Evolutionary conservation across 1,140 invertebrate species (phyloP), one percentile per base, ranked within the genome.

Genomic region (Heliconius himera): DNA sequence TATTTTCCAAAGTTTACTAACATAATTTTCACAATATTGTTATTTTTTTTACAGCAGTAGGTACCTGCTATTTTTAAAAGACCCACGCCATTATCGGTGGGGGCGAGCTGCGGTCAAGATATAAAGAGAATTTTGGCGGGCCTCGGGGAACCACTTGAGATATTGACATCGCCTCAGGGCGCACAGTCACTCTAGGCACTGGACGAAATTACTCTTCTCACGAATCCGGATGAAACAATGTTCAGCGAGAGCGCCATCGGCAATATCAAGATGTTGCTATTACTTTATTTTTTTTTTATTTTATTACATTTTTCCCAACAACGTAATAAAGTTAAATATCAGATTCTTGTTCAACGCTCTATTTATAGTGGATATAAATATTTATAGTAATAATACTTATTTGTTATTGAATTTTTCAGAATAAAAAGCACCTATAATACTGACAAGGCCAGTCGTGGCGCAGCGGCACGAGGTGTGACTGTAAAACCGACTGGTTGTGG

Each of bases 141-240:
- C 76, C 76, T 72, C 41, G 20, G 76, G 76, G 76, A 77, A 71
- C 71, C 46, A 33, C 46, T 77, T 77, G 70, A 77, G 70, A 77
- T 72, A 77, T 77, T 72, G 76, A 38, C 76, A 72, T 77, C 16
- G 76, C 76, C 76, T 38, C 29, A 72, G 76, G 76, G 38, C 46
- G 22, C 49, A 71, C 41, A 77, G 46, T 26, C 29, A 77, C 70
- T 77, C 76, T 54, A 77, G 70, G 46, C 29, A 77, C 76, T 72
- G 66, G 66, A 54, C 70, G 70, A 77, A 77, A 77, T 77, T 77
- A 77, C 76, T 77, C 49, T 77, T 70, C 70, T 71, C 76, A 71
- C 41, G 76, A 77, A 77, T 51, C 29, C 76, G 76, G 70, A 72
- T 72, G 49, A 71, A 77, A 71, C 70, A 71, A 77, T 77, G 76